Base-by-base conservation (phyloP, 2,888 invertebrate species). In the Anorthoa munda region DNA sequence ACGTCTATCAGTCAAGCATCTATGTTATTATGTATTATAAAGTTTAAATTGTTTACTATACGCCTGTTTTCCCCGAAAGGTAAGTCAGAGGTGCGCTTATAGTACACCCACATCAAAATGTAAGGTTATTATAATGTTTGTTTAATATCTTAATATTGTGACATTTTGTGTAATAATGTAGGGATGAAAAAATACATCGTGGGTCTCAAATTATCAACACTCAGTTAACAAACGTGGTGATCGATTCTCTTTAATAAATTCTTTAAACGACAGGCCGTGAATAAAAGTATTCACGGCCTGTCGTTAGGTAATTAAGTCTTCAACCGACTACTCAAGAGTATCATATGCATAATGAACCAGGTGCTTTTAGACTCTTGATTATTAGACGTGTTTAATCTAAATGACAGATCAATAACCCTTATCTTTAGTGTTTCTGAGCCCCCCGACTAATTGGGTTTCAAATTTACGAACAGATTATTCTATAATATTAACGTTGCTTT, bases 391-490 rank as follows among this genome's bases (percentile, higher is more conserved):
- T 79, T 79, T 66, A 21, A 17, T 60, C 17, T 58, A 51, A 74
- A 55, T 39, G 23, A 56, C 59, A 68, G 59, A 71, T 80, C 67
- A 70, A 70, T 65, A 66, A 50, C 17, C 50, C 45, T 66, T 65
- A 83, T 70, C 70, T 61, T 21, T 21, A 55, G 55, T 66, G 21
- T 68, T 53, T 75, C 26, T 76, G 39, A 68, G 31, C 15, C 64
- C 17, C 51, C 39, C 31, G 26, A 53, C 66, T 81, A 81, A 82
- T 81, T 84, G 73, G 51, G 59, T 77, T 77, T 66, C 17, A 66
- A 73, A 66, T 66, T 72, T 72, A 70, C 31, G 60, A 64, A 69
- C 23, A 53, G 66, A 81, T 69, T 77, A 63, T 61, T 84, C 77
- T 60, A 77, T 77, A 73, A 67, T 21, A n/a, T n/a, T 72, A 60